These are phyloP conservation scores for Pollenia angustigena DNA, from an alignment of 2,888 invertebrate genomes.

Conservation along the genomic window DNA sequence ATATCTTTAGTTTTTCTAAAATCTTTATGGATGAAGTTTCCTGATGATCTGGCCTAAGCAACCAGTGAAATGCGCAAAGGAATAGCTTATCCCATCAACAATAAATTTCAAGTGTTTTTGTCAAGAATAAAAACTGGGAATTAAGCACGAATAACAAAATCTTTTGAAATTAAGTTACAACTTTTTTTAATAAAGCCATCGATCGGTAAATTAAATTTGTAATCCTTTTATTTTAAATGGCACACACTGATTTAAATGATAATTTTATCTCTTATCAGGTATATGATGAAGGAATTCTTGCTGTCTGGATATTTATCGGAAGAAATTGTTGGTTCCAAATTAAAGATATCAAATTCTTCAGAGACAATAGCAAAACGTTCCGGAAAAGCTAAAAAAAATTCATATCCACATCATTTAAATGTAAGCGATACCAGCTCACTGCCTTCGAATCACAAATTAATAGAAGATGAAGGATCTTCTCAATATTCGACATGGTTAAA, in stretches of 20 bases:
- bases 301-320: slow-evolving; percentile 36
- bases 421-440: background rate
- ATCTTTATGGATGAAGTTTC: too few relatives aligned
- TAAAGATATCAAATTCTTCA: background rate
- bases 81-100: too few relatives aligned
- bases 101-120: too few relatives aligned
- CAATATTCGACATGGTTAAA: slow-evolving; percentile 59
- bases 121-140: too few relatives aligned
- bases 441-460: slow-evolving; percentile 49
- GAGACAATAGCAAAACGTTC: slow-evolving; percentile 45
- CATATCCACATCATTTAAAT: background rate
- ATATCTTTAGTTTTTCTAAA: too few relatives aligned
- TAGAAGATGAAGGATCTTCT: slow-evolving; percentile 56
- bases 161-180: too few relatives aligned
- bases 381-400: slow-evolving; percentile 44
- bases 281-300: slow-evolving; percentile 61
- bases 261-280: slow-evolving; percentile 3
- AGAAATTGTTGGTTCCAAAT: slow-evolving; percentile 18
- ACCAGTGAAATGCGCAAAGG: too few relatives aligned
- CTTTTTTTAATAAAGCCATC: too few relatives aligned
- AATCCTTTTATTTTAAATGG: too few relatives aligned
- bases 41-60: too few relatives aligned
- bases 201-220: too few relatives aligned
- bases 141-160: too few relatives aligned
- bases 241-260: background rate